Base-by-base conservation (phyloP, 2,888 invertebrate genomes). In the Proisotoma minuta region DNA sequence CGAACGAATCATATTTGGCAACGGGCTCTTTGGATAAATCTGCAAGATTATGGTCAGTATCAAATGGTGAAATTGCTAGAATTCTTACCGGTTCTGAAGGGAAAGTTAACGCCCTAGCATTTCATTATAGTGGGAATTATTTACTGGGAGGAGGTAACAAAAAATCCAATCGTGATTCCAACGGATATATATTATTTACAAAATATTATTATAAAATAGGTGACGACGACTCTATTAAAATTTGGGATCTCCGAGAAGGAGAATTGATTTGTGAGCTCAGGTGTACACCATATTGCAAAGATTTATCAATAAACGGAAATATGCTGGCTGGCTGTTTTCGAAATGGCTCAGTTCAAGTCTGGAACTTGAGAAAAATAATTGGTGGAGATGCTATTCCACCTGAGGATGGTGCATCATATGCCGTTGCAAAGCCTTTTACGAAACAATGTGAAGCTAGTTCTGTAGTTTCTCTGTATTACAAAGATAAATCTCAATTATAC, bases 11-110 rank as follows among this genome's bases (percentile, higher is more conserved):
- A 73, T 95, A 96, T 77, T 76, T 95, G 71, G 93, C 91, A 39
- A 90, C 91, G 0, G 95, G 93, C 10, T 91, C 94, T 1, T 84
- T 87, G n/a, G 96, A 96, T 80, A 87, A 87, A 76, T 88, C 88
- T 40, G 86, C 94, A 52, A 84, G 94, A 29, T 79, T 96, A 74
- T 96, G 94, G 94, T 87, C 85, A 71, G 84, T 91, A 57, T 86
- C 88, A 65, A 89, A 89, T 75, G 92, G 89, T 12, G 86, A 86
- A 71, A 81, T 90, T 54, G 85, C 91, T 68, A 83, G 96, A 58
- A 84, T 94, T 43, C 85, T 91, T 70, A 82, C 85, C 49, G 91
- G 89, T 10, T 88, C 90, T 74, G 84, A 87, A 71, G 87, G 86
- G 27, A 79, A 79, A 20, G 83, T 95, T 24, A 84, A 87, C 63